phyloP scores from a whole-genome alignment of 23 tunicate species.

The Ascidia mentula region DNA sequence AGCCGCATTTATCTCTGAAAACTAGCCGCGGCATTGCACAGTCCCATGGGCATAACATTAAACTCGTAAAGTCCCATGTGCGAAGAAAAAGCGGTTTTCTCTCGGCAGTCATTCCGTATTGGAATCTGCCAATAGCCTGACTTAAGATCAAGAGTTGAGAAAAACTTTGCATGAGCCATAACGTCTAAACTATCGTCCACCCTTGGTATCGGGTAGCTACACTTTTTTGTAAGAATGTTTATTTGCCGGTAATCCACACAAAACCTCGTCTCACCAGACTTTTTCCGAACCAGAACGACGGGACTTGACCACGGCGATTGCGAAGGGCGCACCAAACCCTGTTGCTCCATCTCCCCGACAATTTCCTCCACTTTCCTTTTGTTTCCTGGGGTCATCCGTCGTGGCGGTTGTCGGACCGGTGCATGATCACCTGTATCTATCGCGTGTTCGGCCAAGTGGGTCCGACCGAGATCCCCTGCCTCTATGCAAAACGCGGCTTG shows the following conservation, averaged over 20 bases:
- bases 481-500: not conserved
- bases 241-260: slow-evolving; percentile 5
- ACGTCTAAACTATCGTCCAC: not conserved
- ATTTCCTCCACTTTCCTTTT: not conserved
- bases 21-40: slow-evolving; percentile 42
- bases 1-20: slow-evolving; percentile 32
- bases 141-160: slow-evolving; percentile 14
- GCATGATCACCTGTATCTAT: not conserved
- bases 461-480: not conserved
- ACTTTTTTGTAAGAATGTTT: slow-evolving; percentile 9
- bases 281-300: not conserved
- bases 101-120: not conserved
- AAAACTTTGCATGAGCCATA: not conserved
- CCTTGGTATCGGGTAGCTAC: not conserved
- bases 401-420: not conserved
- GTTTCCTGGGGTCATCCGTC: not conserved
- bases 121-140: slow-evolving; percentile 24
- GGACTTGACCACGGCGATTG: slow-evolving; percentile 9
- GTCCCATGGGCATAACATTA: slow-evolving; percentile 26
- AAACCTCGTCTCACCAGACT: slow-evolving; percentile 10
- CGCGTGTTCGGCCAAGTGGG: not conserved
- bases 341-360: not conserved
- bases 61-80: slow-evolving; percentile 6
- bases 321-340: not conserved
- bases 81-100: not conserved